These are phyloP conservation scores for Kradibia gibbosae DNA, from an alignment of 1,140 invertebrate genomes.

Conservation along the genomic window DNA sequence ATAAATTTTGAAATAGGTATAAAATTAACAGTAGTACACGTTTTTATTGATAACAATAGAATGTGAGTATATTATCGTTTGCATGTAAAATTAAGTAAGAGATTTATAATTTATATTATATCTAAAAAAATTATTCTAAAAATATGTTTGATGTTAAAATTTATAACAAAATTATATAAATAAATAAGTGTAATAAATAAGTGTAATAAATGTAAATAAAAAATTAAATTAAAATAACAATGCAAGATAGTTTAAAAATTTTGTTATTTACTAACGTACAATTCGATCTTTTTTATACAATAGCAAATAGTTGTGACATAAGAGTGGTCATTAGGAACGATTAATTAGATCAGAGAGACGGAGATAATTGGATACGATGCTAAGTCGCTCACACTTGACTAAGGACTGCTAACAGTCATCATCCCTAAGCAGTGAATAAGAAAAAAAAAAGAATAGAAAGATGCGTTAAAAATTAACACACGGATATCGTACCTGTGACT, in stretches of 20 bases:
- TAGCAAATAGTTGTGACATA: neutral
- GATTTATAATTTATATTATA: no score
- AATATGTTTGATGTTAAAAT: no score
- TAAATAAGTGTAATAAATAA: no score
- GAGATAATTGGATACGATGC: constrained; percentile 18
- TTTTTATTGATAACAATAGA: no score
- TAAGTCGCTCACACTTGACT: constrained; percentile 31
- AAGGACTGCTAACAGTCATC: constrained; percentile 23
- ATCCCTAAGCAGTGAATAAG: neutral
- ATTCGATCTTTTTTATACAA: neutral
- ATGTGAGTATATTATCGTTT: no score
- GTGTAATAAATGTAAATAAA: no score
- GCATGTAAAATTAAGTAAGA: no score
- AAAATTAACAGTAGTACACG: no score
- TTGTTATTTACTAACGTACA: neutral
- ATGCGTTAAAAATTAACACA: neutral
- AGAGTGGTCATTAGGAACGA: constrained; percentile 12
- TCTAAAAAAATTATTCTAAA: no score
- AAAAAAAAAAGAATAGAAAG: constrained; percentile 3
- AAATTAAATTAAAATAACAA: no score
- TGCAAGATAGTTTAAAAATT: neutral
- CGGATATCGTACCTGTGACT: constrained; percentile 3
- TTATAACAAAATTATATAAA: no score
- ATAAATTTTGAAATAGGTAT: no score
- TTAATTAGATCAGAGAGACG: constrained; percentile 1